Percentiles rank a stretch among this genome's conserved stretches.
Evolutionary conservation across 2,888 invertebrate species (phyloP).

Genomic region (Heliconius cydno): DNA sequence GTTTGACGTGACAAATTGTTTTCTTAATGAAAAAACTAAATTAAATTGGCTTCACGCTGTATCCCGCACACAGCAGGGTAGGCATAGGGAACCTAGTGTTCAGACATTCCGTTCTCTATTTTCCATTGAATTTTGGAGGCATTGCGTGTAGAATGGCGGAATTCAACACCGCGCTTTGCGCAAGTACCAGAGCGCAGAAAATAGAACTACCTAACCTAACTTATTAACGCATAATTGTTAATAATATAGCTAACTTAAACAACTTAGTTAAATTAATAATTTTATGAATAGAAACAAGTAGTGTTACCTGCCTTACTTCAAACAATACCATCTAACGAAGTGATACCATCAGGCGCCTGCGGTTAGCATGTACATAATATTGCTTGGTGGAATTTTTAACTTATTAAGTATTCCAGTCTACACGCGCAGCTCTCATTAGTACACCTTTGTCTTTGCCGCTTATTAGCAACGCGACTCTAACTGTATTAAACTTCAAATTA

Average conservation of each 20-base stretch:
- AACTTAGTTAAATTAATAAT: not conserved
- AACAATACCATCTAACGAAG: conserved; percentile 73
- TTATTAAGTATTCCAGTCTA: conserved; percentile 69
- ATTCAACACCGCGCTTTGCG: too few relatives aligned
- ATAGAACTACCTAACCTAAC: too few relatives aligned
- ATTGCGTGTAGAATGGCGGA: too few relatives aligned
- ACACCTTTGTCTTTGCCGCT: conserved; percentile 51
- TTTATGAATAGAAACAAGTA: not conserved
- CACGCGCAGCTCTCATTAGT: conserved; percentile 57
- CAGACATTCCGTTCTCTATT: too few relatives aligned
- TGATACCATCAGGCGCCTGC: conserved; percentile 52
- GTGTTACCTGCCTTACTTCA: conserved; percentile 39
- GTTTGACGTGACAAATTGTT: not conserved
- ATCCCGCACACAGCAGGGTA: too few relatives aligned
- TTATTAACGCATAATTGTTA: not conserved
- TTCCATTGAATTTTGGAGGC: too few relatives aligned
- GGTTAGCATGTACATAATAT: conserved; percentile 58
- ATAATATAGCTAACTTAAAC: not conserved
- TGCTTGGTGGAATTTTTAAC: conserved; percentile 63
- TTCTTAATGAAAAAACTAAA: not conserved
- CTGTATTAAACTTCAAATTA: conserved; percentile 32
- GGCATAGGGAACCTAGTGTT: too few relatives aligned
- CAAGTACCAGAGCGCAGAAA: too few relatives aligned
- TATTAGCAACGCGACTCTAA: conserved; percentile 40
- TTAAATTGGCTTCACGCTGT: not conserved